Evolutionary conservation across 23 tunicate genomes (phyloP).

Genomic region (Styela plicata): DNA sequence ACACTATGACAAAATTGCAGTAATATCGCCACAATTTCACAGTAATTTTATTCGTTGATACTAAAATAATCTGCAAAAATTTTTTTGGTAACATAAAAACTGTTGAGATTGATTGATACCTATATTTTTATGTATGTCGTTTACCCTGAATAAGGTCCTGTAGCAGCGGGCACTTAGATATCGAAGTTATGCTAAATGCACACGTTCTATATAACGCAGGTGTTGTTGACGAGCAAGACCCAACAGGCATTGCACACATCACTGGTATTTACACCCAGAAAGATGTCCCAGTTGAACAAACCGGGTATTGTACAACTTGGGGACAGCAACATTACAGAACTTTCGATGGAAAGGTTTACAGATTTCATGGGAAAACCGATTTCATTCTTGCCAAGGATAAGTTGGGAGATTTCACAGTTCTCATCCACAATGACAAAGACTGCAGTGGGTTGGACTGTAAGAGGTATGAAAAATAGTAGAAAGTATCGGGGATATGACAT

Average conservation of each 20-base stretch:
- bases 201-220: conserved; percentile 24
- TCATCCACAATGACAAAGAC: conserved; percentile 3
- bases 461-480: conserved; percentile 31
- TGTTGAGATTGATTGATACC: background rate
- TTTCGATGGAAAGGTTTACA: conserved; percentile 56
- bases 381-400: conserved; percentile 12
- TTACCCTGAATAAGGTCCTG: too few species aligned
- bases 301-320: conserved; percentile 95
- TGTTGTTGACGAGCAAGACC: conserved; percentile 66
- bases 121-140: too few species aligned
- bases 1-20: too few species aligned
- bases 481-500: too few species aligned
- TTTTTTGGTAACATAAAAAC: background rate
- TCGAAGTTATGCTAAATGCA: background rate
- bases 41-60: too few species aligned
- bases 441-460: conserved; percentile 32
- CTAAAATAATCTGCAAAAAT: background rate
- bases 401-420: conserved; percentile 4
- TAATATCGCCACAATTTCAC: too few species aligned
- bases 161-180: background rate
- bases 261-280: conserved; percentile 71
- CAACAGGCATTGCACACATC: conserved; percentile 60
- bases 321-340: conserved; percentile 92
- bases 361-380: conserved; percentile 19
- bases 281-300: conserved; percentile 81